Conservation (phyloP, 1,140 invertebrate genomes). For the Dreissena polymorpha region DNA sequence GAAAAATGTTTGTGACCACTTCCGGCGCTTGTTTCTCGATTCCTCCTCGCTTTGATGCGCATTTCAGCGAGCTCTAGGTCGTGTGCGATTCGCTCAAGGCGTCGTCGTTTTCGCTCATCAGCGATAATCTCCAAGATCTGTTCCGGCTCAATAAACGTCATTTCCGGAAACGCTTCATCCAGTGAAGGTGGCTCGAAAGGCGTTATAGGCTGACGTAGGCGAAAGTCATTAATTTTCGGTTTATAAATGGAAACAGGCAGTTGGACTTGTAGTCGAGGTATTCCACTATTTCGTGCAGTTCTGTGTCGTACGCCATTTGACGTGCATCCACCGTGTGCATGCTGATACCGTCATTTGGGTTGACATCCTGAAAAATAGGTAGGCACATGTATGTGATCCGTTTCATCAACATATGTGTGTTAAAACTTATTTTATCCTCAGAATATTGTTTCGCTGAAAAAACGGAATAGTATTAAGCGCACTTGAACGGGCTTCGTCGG, state of each 20-base stretch:
- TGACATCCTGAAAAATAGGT: conserved; percentile 41
- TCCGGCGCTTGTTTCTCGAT: neutral
- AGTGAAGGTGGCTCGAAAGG: conserved; percentile 24
- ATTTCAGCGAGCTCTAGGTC: neutral
- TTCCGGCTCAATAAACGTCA: conserved; percentile 17
- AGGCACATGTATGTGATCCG: too few species aligned
- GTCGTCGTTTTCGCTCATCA: neutral
- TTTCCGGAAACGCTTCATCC: conserved; percentile 24
- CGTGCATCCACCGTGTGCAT: conserved; percentile 65
- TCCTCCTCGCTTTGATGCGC: conserved; percentile 8
- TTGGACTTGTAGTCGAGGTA: conserved; percentile 71
- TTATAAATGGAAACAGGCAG: conserved; percentile 64
- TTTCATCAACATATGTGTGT: neutral
- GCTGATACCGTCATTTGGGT: conserved; percentile 48
- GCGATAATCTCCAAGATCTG: conserved; percentile 2
- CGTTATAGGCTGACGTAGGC: conserved; percentile 52
- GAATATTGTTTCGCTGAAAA: neutral
- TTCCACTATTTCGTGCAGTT: conserved; percentile 69
- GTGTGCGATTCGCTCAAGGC: neutral
- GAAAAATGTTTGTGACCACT: neutral
- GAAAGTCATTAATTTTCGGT: conserved; percentile 50
- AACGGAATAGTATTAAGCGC: neutral
- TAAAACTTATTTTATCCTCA: neutral
- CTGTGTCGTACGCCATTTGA: conserved; percentile 74
- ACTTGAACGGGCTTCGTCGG: neutral